These are phyloP conservation scores for Anoura caudifer DNA, from an alignment of 2,113 vertebrate species.

Conservation along the genomic window DNA sequence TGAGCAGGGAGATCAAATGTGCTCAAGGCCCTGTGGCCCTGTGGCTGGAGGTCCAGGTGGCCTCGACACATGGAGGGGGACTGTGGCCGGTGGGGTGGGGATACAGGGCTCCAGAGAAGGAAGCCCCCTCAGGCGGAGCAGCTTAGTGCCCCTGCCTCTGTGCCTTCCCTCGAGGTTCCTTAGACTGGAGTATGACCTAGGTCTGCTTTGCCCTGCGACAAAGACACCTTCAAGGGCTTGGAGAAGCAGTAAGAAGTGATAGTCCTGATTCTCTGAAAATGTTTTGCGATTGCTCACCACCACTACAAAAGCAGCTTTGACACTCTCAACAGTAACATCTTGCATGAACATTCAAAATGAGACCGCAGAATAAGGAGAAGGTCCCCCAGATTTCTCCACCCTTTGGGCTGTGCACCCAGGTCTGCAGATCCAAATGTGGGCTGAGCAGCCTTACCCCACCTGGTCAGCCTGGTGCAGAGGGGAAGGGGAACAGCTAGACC, in stretches of 20 bases:
- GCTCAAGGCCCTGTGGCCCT: not conserved
- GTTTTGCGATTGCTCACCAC: not conserved
- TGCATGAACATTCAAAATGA: not conserved
- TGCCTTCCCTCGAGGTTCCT: not conserved
- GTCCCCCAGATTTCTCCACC: not conserved
- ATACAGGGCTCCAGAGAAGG: fast-evolving
- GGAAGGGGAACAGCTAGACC: too few relatives aligned
- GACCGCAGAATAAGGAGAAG: too few relatives aligned
- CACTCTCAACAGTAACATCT: not conserved
- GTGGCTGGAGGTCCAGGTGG: not conserved
- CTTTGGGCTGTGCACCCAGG: fast-evolving
- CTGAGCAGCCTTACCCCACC: fast-evolving
- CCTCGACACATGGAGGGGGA: not conserved
- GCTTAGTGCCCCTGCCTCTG: fast-evolving
- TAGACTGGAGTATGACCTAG: not conserved
- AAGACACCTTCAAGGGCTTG: not conserved
- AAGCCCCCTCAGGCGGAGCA: not conserved
- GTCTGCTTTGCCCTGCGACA: not conserved
- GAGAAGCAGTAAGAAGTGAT: not conserved
- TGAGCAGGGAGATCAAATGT: not conserved
- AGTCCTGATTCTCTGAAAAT: not conserved
- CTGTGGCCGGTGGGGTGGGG: fast-evolving
- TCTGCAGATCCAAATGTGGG: not conserved
- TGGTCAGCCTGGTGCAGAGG: fast-evolving
- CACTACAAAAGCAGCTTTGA: not conserved